Percentiles rank a stretch among this genome's conserved stretches.
Evolutionary conservation across 2,797 vertebrate species (phyloP).

Genomic region (Phalloptychus januarius): DNA sequence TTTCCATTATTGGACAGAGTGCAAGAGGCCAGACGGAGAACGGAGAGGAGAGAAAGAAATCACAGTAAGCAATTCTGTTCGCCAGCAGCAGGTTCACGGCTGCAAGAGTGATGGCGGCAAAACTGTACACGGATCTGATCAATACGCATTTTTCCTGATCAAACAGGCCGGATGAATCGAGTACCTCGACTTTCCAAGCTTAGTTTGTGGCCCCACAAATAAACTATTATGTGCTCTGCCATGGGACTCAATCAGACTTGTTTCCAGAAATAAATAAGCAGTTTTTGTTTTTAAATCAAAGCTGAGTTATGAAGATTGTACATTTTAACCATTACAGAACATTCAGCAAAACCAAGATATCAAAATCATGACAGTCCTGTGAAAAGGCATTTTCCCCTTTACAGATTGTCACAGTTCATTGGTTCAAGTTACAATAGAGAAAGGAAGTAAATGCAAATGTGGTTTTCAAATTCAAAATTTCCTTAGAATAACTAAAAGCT

Average conservation of each 20-base stretch:
- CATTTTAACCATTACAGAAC: neutral
- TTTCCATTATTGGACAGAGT: slow-evolving; percentile 64
- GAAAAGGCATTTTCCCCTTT: slow-evolving; percentile 5
- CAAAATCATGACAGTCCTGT: neutral
- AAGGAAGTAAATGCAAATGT: neutral
- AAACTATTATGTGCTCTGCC: slow-evolving; percentile 28
- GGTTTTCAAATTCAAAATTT: neutral
- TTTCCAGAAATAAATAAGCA: neutral
- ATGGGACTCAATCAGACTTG: slow-evolving; percentile 11
- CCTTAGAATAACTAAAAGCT: neutral
- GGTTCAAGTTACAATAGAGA: neutral
- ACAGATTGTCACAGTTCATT: slow-evolving; percentile 1
- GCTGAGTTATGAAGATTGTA: neutral
- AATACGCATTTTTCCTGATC: slow-evolving; percentile 77
- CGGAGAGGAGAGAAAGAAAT: slow-evolving; percentile 57
- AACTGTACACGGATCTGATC: slow-evolving; percentile 69
- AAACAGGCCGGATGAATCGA: slow-evolving; percentile 75
- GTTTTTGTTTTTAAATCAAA: neutral
- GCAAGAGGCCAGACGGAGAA: slow-evolving; percentile 49
- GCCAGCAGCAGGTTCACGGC: slow-evolving; percentile 51
- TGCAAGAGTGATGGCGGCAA: slow-evolving; percentile 77
- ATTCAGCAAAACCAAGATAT: neutral
- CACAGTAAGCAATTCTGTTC: slow-evolving; percentile 77
- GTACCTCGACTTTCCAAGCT: slow-evolving; percentile 31
- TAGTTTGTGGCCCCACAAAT: slow-evolving; percentile 45